Evolutionary conservation across 2,797 vertebrate genomes (phyloP).

Genomic region (Sus cebifrons): DNA sequence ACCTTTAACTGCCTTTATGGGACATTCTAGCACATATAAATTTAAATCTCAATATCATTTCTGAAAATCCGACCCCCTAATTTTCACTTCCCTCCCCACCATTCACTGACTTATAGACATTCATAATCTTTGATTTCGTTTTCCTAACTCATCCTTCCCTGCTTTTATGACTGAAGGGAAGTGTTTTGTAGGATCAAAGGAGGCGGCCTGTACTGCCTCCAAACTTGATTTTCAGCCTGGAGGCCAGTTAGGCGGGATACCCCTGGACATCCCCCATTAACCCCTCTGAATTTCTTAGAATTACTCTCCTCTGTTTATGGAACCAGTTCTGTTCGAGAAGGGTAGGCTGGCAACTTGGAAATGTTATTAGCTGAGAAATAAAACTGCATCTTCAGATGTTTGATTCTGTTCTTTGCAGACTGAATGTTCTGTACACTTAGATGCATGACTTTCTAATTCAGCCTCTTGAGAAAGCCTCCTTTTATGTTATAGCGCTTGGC

Average conservation of each 20-base stretch:
- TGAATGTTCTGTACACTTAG: constrained; percentile 43
- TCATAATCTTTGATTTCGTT: not conserved
- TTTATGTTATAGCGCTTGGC: constrained; percentile 73
- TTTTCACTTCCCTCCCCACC: not conserved
- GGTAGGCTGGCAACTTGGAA: not conserved
- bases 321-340: not conserved
- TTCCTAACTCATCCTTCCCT: not conserved
- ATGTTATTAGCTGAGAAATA: constrained; percentile 65
- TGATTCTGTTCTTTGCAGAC: constrained; percentile 65
- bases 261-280: not conserved
- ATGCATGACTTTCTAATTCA: constrained; percentile 64
- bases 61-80: not conserved
- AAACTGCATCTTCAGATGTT: constrained; percentile 68
- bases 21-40: not conserved
- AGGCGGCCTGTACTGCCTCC: not conserved
- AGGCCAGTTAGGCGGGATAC: not conserved
- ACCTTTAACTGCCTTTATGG: not conserved
- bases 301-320: not conserved
- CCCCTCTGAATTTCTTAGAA: not conserved
- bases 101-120: not conserved
- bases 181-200: not conserved
- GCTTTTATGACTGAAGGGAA: constrained; percentile 1
- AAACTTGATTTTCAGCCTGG: not conserved
- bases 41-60: not conserved
- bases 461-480: constrained; percentile 66